Evolutionary conservation across 2,113 vertebrate genomes (phyloP).

Genomic region (Progne subis): DNA sequence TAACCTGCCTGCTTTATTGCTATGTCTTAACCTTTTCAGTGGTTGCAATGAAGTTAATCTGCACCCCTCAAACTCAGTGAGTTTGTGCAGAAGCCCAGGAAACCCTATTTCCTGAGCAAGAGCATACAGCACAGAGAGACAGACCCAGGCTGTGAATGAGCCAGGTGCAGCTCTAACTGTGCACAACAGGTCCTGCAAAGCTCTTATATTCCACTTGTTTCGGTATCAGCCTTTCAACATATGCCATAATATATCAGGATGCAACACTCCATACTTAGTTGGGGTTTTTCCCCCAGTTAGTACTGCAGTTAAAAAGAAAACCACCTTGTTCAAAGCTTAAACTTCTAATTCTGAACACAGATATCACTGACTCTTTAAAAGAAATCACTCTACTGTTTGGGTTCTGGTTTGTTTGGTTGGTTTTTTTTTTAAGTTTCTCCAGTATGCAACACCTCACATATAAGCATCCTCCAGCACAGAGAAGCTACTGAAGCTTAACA

Average conservation of each 20-base stretch:
- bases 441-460: not conserved
- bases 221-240: not conserved
- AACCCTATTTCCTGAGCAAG: not conserved
- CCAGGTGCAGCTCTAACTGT: not conserved
- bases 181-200: not conserved
- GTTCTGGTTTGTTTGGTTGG: no score
- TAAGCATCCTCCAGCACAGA: not conserved
- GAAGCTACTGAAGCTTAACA: not conserved
- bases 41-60: not conserved
- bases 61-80: rapidly evolving
- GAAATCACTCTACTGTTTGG: not conserved
- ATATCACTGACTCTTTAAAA: not conserved
- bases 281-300: not conserved
- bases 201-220: not conserved
- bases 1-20: not conserved
- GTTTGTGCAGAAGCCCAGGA: not conserved
- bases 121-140: not conserved
- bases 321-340: not conserved
- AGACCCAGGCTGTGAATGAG: not conserved
- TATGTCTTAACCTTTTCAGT: not conserved
- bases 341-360: not conserved
- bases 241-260: not conserved
- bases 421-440: not conserved
- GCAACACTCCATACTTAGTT: not conserved
- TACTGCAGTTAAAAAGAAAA: not conserved